Base-by-base conservation (phyloP, 2,888 invertebrate genomes). In the Eurytoma adleriae region DNA sequence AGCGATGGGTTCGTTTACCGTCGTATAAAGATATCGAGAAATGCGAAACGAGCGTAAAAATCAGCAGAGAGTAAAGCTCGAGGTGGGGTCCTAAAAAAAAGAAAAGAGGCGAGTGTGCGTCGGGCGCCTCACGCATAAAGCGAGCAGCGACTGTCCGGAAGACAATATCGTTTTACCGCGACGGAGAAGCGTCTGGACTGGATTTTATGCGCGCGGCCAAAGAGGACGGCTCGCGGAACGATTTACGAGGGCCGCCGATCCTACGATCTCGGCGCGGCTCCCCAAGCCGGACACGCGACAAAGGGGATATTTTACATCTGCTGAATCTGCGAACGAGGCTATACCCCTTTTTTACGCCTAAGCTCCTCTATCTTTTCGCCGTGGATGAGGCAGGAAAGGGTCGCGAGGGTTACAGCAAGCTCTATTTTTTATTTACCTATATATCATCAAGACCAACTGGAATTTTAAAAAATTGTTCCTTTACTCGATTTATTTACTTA, bases 121-220 rank as follows among this genome's bases (percentile, higher is more conserved):
- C 13, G 7, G 54, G 10, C 12, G n/a, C 64, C 30, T 27, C n/a
- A 40, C n/a, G n/a, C 40, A 48, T 64, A 64, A 48, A 64, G 40
- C 18, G 64, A 64, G 40, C 48, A 24, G 14, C 24, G 27, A 27
- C 62, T 62, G 79, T 66, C 77, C 80, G 77, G 69, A 80, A 83
- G 83, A 82, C 81, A 83, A 83, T 83, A 83, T 83, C 83, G 69
- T 82, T 80, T 83, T 83, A 83, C 83, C 79, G 75, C 54, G 54
- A 54, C 54, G 30, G 40, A 24, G 67, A 16, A 59, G 67, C 68
- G 27, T 50, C 62, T 72, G 71, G 69, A 83, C 66, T 69, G 71
- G 78, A 78, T 71, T 78, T 78, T 71, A 78, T 64, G 20, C 72
- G 24, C 30, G 70, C 62, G 61, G 61, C 62, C 68, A 13, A 27